A percentile compares a stretch with the other conserved stretches of the same genome.
phyloP scores from a whole-genome alignment of 1,140 invertebrate genomes.

The Atta cephalotes region DNA sequence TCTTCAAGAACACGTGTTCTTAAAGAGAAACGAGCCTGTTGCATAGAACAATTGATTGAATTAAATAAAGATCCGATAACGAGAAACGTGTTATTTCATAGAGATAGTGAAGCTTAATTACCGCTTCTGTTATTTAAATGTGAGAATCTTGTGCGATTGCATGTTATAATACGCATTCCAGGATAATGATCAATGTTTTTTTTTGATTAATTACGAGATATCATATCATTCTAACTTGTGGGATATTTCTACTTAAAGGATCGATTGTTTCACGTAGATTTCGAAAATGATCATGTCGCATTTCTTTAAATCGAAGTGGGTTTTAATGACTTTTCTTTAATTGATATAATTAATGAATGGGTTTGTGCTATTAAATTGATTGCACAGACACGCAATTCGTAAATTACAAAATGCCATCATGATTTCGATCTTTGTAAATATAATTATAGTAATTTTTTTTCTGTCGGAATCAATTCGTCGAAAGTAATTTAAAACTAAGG shows the following conservation, averaged over 20 bases:
- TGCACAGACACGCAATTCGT: neutral
- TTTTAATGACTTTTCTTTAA: slow-evolving; percentile 27
- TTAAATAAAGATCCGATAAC: neutral
- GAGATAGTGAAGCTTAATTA: neutral
- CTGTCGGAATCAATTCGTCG: neutral
- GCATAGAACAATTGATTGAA: neutral
- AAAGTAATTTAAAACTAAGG: slow-evolving; percentile 1
- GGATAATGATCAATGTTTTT: slow-evolving; percentile 19
- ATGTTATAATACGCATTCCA: slow-evolving; percentile 8
- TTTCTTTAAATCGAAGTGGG: neutral
- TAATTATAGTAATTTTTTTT: neutral
- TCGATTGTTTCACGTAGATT: neutral
- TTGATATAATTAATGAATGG: slow-evolving; percentile 8
- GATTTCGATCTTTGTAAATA: neutral
- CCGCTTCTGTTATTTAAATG: slow-evolving; percentile 13
- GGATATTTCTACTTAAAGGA: neutral
- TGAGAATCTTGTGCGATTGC: slow-evolving; percentile 9
- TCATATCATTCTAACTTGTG: neutral
- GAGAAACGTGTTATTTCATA: neutral
- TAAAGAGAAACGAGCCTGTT: neutral
- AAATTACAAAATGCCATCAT: slow-evolving; percentile 43
- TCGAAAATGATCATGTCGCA: neutral
- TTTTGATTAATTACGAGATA: slow-evolving; percentile 16
- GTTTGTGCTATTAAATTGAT: slow-evolving; percentile 7
- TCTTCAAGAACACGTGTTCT: neutral